phyloP scores from a whole-genome alignment of 2,113 vertebrate genomes.

The Hiodon tergisus region DNA sequence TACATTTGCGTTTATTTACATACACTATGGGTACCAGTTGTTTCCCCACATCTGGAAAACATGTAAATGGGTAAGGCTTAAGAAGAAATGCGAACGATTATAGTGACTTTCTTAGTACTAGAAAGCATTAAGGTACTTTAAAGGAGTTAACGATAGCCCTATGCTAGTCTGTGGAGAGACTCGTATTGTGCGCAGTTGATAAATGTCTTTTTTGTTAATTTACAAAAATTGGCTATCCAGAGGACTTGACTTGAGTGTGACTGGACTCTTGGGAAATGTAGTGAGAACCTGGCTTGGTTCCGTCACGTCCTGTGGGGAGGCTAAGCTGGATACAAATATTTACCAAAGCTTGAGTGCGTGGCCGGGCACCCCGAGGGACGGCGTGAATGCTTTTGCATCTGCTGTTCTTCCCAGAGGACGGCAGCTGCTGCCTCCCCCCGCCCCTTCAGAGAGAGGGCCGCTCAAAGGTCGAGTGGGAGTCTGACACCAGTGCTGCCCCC shows the following conservation, averaged over 20 bases:
- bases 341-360: neutral
- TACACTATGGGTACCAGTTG: too few relatives aligned
- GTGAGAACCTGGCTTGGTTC: neutral
- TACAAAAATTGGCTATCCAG: too few relatives aligned
- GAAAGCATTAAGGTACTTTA: too few relatives aligned
- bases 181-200: too few relatives aligned
- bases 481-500: constrained; percentile 17
- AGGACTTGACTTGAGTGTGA: too few relatives aligned
- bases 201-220: too few relatives aligned
- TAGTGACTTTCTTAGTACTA: too few relatives aligned
- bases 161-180: too few relatives aligned
- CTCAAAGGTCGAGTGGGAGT: constrained; percentile 11
- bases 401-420: neutral
- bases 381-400: constrained; percentile 1
- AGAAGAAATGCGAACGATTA: too few relatives aligned
- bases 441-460: neutral
- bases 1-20: neutral
- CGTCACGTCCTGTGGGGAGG: neutral
- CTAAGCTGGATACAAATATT: neutral
- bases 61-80: too few relatives aligned
- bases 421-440: neutral
- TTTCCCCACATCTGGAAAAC: too few relatives aligned
- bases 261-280: neutral
- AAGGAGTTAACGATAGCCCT: too few relatives aligned
- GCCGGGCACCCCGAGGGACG: neutral